These are phyloP conservation scores for Emmelina monodactyla DNA, from an alignment of 2,888 invertebrate species.

Conservation along the genomic window DNA sequence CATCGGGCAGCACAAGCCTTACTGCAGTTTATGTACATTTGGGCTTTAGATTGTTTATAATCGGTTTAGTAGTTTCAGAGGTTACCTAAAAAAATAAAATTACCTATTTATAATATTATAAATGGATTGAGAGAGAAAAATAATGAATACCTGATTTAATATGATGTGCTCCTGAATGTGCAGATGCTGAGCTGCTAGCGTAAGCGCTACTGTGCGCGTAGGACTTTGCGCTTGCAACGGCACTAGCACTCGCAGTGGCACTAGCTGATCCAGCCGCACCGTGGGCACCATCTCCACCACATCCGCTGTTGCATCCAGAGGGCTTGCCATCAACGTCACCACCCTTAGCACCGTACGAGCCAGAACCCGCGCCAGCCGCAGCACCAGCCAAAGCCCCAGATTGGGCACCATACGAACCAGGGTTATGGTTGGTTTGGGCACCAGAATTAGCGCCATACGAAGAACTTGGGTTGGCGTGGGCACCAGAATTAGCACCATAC, in stretches of 20 bases:
- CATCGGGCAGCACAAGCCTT: too few species aligned
- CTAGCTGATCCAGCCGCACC: constrained; percentile 4
- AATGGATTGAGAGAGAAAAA: too few species aligned
- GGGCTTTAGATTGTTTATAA: too few species aligned
- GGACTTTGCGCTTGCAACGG: constrained; percentile 20
- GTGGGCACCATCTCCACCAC: constrained; percentile 16
- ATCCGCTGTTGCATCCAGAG: constrained; percentile 28
- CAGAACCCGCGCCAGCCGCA: constrained; percentile 23
- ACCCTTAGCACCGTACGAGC: not conserved
- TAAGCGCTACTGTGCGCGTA: constrained; percentile 27
- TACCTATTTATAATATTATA: too few species aligned
- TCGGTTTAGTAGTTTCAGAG: too few species aligned
- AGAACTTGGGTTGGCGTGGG: too few species aligned
- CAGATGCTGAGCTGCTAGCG: constrained; percentile 41
- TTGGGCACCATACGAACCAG: not conserved
- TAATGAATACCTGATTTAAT: too few species aligned
- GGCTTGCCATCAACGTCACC: constrained; percentile 14
- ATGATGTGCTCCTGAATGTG: constrained; percentile 36
- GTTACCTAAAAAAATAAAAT: too few species aligned
- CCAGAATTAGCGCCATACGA: not conserved
- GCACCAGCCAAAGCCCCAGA: constrained; percentile 2
- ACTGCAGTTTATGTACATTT: too few species aligned
- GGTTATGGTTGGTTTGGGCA: too few species aligned
- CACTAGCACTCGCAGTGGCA: constrained; percentile 22
- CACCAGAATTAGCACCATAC: not conserved